Conservation (phyloP, 2,888 invertebrate species). For the Micoletzkya japonica region DNA sequence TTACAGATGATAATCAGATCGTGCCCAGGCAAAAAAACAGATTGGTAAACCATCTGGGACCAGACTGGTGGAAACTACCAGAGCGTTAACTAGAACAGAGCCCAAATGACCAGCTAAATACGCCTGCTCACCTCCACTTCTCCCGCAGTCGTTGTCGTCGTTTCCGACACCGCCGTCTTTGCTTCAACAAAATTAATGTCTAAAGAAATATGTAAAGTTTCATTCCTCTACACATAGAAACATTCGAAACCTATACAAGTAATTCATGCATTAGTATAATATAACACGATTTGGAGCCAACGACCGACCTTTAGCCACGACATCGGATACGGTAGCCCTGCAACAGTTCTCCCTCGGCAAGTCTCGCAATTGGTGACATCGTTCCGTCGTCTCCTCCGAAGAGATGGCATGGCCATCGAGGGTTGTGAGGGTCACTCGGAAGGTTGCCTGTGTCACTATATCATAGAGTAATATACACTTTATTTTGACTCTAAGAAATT, state of each 20-base stretch:
- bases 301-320: neutral
- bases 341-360: constrained; percentile 24
- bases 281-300: no score
- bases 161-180: neutral
- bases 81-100: no score
- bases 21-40: no score
- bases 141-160: constrained; percentile 3
- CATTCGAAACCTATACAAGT: neutral
- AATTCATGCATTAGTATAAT: no score
- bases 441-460: constrained; percentile 6
- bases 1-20: no score
- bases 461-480: no score
- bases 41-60: no score
- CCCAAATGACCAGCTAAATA: neutral
- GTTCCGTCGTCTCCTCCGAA: constrained; percentile 22
- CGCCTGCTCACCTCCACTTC: neutral
- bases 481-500: no score
- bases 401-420: constrained; percentile 28
- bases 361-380: constrained; percentile 26
- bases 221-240: neutral
- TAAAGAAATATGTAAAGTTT: neutral
- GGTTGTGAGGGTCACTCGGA: constrained; percentile 24
- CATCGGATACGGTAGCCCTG: constrained; percentile 19
- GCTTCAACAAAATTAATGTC: neutral
- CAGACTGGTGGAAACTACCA: no score